Conservation (phyloP, 2,113 vertebrate species). For the Lophochroa leadbeateri region DNA sequence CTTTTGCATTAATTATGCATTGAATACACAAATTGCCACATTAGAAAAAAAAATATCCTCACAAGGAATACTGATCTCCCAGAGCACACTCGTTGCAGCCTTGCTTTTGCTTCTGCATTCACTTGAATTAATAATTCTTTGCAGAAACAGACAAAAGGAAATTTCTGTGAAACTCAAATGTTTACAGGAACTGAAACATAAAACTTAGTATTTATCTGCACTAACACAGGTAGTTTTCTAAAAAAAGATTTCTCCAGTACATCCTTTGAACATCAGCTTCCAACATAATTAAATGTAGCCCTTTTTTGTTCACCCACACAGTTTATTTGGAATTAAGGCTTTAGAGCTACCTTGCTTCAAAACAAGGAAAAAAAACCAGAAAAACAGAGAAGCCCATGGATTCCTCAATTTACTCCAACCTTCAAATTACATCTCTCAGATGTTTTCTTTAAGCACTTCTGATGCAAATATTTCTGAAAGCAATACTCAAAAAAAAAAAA, state of each 20-base stretch:
- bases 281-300: not conserved
- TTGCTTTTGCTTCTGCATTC: not conserved
- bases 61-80: not conserved
- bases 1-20: not conserved
- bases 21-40: not conserved
- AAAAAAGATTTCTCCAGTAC: not conserved
- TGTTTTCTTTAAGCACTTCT: not conserved
- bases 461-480: not conserved
- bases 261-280: not conserved
- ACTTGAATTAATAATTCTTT: not conserved
- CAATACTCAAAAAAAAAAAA: not conserved
- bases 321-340: not conserved
- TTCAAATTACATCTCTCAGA: not conserved
- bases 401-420: not conserved
- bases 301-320: rapidly evolving
- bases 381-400: not conserved
- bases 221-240: not conserved
- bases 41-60: not conserved
- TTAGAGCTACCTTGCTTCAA: not conserved
- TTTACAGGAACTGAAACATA: not conserved
- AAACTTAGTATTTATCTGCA: not conserved
- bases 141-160: not conserved
- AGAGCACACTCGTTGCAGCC: not conserved
- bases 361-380: not conserved
- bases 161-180: not conserved